These are phyloP conservation scores for Caenorhabditis wallacei DNA, from an alignment of 2,888 invertebrate genomes.

Conservation along the genomic window DNA sequence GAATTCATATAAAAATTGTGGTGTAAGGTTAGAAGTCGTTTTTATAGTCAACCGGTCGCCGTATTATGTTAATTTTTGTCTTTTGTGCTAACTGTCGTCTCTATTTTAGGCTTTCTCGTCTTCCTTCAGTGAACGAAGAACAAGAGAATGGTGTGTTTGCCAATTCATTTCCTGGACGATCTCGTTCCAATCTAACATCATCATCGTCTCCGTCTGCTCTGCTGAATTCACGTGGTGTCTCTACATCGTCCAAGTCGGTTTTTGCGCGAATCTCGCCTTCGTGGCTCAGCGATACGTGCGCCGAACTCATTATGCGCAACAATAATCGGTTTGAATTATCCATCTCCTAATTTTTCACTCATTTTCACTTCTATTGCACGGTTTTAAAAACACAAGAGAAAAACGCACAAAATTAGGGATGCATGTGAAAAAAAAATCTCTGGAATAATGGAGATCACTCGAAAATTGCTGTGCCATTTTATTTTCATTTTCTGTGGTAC, in stretches of 20 bases:
- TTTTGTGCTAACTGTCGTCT: constrained; percentile 23
- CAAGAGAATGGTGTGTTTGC: constrained; percentile 40
- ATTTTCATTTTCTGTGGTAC: background rate
- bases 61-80: background rate
- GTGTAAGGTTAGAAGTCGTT: background rate
- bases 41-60: background rate
- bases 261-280: constrained; percentile 71
- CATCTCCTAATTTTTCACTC: constrained; percentile 23
- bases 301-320: constrained; percentile 62
- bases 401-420: constrained; percentile 1
- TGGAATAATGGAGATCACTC: background rate
- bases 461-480: background rate
- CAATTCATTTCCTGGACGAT: constrained; percentile 28
- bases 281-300: constrained; percentile 67
- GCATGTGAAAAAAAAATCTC: constrained; percentile 12
- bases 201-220: constrained; percentile 9
- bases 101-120: constrained; percentile 41
- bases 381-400: constrained; percentile 13
- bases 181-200: constrained; percentile 42
- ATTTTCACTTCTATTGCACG: constrained; percentile 34
- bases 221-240: constrained; percentile 18
- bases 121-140: constrained; percentile 43
- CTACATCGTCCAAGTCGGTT: constrained; percentile 63
- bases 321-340: constrained; percentile 64
- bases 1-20: background rate